Base-by-base conservation (phyloP, 2,797 vertebrate genomes). In the Psittacula echo region DNA sequence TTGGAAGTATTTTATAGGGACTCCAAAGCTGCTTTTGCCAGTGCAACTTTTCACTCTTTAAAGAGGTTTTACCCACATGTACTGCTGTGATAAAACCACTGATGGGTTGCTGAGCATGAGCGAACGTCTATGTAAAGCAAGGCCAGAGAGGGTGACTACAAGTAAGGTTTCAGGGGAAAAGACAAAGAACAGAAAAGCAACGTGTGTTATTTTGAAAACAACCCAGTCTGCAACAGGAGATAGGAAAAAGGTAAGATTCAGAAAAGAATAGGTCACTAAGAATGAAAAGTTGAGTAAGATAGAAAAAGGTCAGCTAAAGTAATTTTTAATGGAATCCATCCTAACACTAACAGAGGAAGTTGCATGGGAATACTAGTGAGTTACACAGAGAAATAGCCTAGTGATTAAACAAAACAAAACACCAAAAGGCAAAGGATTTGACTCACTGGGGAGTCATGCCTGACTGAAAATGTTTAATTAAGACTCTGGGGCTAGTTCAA, bases 401-500 rank as follows among this genome's bases (percentile, higher is more conserved):
- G n/a, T 34, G 76, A 84, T 86, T 92, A 88, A 91, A 93, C 44
- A 78, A 94, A 94, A 85, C 54, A 94, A 85, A 92, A 93, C 37
- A 93, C 89, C 70, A 88, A 96, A 75, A 75, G 76, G 79, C 89
- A 91, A 92, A 89, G 70, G 58, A 87, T 62, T 91, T 89, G 42
- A 89, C 58, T 87, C 70, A 64, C 50, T 71, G 29, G 29, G n/a
- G 60, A 92, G 85, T 78, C 58, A 88, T 0, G 30, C 37, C 79
- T 90, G 76, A 93, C 47, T 29, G 16, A 89, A 93, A 93, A 76
- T 54, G 60, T 54, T 93, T 94, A 95, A 95, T 96, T 92, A 93
- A 85, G 78, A 85, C 84, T 82, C 84, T 34, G 34, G 67, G 90
- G 93, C 75, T 90, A 67, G 74, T 87, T 93, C 90, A 89, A 87